Base-by-base conservation (phyloP, 2,888 invertebrate species). In the Halictus ligatus region DNA sequence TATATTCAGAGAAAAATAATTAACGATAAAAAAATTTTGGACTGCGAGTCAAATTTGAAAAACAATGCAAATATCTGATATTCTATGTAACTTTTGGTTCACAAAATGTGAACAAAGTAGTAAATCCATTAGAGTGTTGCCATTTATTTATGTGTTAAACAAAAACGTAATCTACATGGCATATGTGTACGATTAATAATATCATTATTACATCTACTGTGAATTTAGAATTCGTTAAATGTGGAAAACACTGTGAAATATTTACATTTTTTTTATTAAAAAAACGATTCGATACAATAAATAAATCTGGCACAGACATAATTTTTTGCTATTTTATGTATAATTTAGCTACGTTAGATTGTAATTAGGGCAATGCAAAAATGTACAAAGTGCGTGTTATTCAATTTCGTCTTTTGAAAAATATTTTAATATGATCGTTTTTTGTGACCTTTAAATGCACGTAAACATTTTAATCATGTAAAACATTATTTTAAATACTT, bases 231-330 rank as follows among this genome's bases (percentile, higher is more conserved):
- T 84, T 84, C 58, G 77, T 80, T 83, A 78, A 90, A 84, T 82
- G 73, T 83, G 58, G 83, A 82, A 82, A 88, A 88, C 86, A 85
- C 74, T 67, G 77, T 83, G 75, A 75, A 80, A 58, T 90, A 89
- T 92, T 81, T 91, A 92, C 90, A 92, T 73, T 87, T 88, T 85
- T 35, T 91, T 91, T 90, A 92, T 90, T 91, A 89, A 89, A 90
- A 64, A 90, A 90, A 89, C 83, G 87, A 88, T 85, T 88, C 80
- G 78, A 82, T 92, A 92, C 88, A 91, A 83, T 86, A 91, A 80
- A 87, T 89, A 87, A 89, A 88, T 92, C 91, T 93, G 93, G 92
- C 93, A 93, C 92, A 89, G 83, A 89, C 76, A 74, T 86, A 90
- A 64, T 64, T 64, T 64, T 54, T 29, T 64, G 29, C 29, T 64